A percentile compares a stretch with the other conserved stretches of the same genome.
Evolutionary conservation across 2,113 vertebrate genomes (phyloP).

Genomic region (Hippocampus mohnikei): DNA sequence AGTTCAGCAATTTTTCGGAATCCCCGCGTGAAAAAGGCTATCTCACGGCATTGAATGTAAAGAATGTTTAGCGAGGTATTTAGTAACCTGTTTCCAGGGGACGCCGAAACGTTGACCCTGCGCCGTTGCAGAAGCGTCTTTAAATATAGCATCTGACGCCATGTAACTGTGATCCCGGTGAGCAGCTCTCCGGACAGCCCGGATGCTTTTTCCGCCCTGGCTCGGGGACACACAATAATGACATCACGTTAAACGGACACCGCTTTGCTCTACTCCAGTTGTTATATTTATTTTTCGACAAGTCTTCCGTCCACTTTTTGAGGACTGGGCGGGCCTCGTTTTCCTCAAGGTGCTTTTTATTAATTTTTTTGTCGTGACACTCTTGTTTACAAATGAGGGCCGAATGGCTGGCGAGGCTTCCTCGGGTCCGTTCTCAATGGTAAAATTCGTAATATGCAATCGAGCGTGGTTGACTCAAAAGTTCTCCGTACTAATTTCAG

Average conservation of each 20-base stretch:
- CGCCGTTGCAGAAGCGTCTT: slow-evolving; percentile 20
- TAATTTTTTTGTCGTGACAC: no score
- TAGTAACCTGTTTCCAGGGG: slow-evolving; percentile 14
- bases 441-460: no score
- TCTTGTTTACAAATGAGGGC: slow-evolving; percentile 16
- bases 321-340: neutral
- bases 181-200: slow-evolving; percentile 14
- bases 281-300: slow-evolving; percentile 11
- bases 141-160: slow-evolving; percentile 45
- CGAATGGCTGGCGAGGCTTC: slow-evolving; percentile 2
- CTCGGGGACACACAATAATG: slow-evolving; percentile 31
- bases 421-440: neutral
- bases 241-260: slow-evolving; percentile 33
- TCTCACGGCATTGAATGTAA: neutral
- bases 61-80: slow-evolving; percentile 15
- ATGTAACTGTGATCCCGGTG: slow-evolving; percentile 34
- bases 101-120: slow-evolving; percentile 19
- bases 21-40: neutral
- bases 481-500: no score
- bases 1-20: neutral
- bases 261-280: slow-evolving; percentile 8
- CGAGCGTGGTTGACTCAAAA: no score
- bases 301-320: slow-evolving; percentile 20
- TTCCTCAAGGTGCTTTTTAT: neutral
- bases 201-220: slow-evolving; percentile 32